phyloP scores from a whole-genome alignment of 2,113 vertebrate species.

The Tragulus kanchil region DNA sequence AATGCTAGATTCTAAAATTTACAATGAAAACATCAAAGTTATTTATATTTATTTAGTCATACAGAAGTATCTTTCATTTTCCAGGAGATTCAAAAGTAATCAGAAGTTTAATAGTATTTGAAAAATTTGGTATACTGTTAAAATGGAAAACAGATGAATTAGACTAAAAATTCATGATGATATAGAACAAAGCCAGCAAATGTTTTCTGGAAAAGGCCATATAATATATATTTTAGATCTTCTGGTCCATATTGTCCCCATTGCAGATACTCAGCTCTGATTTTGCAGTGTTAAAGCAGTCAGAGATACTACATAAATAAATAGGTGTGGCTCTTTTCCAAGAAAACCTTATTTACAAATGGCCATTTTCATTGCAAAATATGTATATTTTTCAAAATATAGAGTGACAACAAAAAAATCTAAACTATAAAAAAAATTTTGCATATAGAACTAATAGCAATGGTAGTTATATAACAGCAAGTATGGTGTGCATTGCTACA shows the following conservation, averaged over 20 bases:
- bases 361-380: too few species aligned
- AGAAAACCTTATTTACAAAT: background rate
- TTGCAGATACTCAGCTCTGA: background rate
- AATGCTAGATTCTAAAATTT: background rate
- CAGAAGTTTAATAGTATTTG: background rate
- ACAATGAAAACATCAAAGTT: background rate
- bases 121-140: background rate
- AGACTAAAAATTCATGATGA: background rate
- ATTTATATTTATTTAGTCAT: background rate
- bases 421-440: too few species aligned
- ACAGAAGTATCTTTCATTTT: background rate
- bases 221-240: background rate
- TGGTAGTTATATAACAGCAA: too few species aligned
- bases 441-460: background rate
- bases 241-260: background rate
- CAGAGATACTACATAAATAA: background rate
- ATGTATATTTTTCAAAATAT: too few species aligned
- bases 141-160: background rate
- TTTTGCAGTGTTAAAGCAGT: background rate
- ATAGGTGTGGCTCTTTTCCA: background rate
- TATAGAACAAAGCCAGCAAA: background rate
- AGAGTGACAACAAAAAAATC: too few species aligned
- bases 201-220: background rate
- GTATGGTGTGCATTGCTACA: too few species aligned
- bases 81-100: background rate